Evolutionary conservation across 2,797 vertebrate species (phyloP).

Genomic region (Hippocampus kuda): DNA sequence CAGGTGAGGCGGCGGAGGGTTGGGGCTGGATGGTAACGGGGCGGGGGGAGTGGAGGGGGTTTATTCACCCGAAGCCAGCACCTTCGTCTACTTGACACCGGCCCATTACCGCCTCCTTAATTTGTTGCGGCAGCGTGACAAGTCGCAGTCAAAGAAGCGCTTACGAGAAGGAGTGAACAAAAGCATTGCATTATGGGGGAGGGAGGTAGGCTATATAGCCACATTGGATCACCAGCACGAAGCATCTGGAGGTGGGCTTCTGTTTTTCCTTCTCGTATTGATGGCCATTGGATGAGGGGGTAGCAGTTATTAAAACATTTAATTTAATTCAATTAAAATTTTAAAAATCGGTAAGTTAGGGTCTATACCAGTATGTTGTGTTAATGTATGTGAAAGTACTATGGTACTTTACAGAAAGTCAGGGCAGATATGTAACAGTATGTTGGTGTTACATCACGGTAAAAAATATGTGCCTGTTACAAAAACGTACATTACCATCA

Average conservation of each 20-base stretch:
- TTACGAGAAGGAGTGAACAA: conserved; percentile 52
- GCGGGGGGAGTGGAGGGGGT: neutral
- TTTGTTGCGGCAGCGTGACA: conserved; percentile 56
- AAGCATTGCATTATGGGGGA: conserved; percentile 56
- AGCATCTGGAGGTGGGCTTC: neutral
- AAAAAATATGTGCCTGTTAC: too few species aligned
- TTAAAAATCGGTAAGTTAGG: neutral
- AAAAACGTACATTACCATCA: too few species aligned
- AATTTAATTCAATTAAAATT: too few species aligned
- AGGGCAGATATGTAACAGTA: too few species aligned
- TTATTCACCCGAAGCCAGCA: conserved; percentile 52
- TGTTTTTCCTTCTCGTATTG: neutral
- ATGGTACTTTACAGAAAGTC: too few species aligned
- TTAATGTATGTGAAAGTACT: too few species aligned
- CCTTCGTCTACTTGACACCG: conserved; percentile 64
- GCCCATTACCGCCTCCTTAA: conserved; percentile 64
- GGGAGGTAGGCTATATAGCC: conserved; percentile 44
- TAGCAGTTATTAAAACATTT: neutral
- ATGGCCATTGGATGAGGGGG: neutral
- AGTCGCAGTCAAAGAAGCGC: conserved; percentile 34
- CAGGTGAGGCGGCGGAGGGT: conserved; percentile 44
- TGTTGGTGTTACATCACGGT: too few species aligned
- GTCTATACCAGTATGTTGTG: neutral
- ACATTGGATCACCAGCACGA: conserved; percentile 39
- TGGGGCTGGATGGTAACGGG: neutral